Evolutionary conservation across 2,888 invertebrate genomes (phyloP).

Genomic region (Eurytoma adleriae): DNA sequence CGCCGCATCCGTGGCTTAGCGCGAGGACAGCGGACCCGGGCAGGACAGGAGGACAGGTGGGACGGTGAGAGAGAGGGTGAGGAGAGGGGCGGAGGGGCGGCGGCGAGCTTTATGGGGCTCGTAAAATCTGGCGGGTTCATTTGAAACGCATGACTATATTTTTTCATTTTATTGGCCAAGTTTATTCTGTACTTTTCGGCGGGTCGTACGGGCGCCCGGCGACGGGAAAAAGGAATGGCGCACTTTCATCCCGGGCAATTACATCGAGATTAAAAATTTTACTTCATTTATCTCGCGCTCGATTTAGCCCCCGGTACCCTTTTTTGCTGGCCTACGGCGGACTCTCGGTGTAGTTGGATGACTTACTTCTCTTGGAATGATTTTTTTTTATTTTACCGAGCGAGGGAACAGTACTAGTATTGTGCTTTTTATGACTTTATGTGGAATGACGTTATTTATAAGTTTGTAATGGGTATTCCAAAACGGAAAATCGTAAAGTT

Average conservation of each 20-base stretch:
- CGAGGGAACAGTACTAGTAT: too few species aligned
- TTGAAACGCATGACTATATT: slow-evolving; percentile 50
- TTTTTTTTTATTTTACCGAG: not conserved
- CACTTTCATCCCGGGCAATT: slow-evolving; percentile 37
- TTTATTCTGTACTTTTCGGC: slow-evolving; percentile 43
- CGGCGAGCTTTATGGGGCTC: slow-evolving; percentile 49
- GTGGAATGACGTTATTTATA: too few species aligned
- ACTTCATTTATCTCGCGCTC: slow-evolving; percentile 3
- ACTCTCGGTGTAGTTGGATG: not conserved
- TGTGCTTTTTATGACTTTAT: too few species aligned
- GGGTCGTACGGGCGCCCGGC: not conserved
- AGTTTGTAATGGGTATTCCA: too few species aligned
- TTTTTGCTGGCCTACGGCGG: not conserved
- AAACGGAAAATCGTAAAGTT: too few species aligned
- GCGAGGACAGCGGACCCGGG: not conserved
- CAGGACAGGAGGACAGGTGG: slow-evolving; percentile 4
- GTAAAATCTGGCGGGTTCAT: slow-evolving; percentile 56
- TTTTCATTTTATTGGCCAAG: slow-evolving; percentile 43
- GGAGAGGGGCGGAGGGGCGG: slow-evolving; percentile 11
- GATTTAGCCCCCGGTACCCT: not conserved
- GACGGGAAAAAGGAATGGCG: slow-evolving; percentile 6
- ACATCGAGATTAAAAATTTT: slow-evolving; percentile 51
- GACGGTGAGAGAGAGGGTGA: slow-evolving; percentile 6
- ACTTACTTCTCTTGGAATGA: not conserved
- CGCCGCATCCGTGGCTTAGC: not conserved